A percentile compares a stretch with the other conserved stretches of the same genome.
phyloP scores from a whole-genome alignment of 2,113 vertebrate species.

The Megatriorchis doriae region DNA sequence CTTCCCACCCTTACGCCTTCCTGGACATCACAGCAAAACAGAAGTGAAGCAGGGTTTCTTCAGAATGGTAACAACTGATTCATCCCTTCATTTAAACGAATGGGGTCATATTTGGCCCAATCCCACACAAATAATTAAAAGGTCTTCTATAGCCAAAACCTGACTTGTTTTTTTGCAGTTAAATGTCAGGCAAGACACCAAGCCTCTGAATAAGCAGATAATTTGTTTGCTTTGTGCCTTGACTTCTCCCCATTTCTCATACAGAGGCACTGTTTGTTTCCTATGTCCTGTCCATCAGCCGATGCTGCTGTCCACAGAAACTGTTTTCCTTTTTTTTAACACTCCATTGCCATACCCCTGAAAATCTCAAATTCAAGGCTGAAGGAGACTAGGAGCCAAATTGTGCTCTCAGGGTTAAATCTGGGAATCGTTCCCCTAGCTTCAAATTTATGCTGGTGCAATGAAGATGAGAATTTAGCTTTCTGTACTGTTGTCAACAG shows the following conservation, averaged over 20 bases:
- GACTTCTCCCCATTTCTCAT: background rate
- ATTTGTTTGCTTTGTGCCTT: background rate
- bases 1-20: background rate
- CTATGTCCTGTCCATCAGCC: background rate
- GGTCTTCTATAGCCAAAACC: background rate
- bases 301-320: background rate
- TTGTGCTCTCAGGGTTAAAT: background rate
- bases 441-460: constrained; percentile 40
- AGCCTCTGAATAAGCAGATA: background rate
- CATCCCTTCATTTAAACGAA: background rate
- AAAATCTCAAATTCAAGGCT: background rate
- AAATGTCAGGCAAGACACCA: background rate
- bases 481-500: constrained; percentile 25
- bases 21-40: background rate
- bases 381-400: background rate
- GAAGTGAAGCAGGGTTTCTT: background rate
- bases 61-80: background rate
- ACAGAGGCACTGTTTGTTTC: background rate
- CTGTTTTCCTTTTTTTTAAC: background rate
- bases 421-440: background rate
- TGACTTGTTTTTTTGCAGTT: background rate
- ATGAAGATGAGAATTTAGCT: constrained; percentile 34
- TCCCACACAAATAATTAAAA: background rate
- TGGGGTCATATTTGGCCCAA: background rate
- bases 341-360: accelerated